These are phyloP conservation scores for Brachylomia viminalis DNA, from an alignment of 2,888 invertebrate species.

Conservation along the genomic window DNA sequence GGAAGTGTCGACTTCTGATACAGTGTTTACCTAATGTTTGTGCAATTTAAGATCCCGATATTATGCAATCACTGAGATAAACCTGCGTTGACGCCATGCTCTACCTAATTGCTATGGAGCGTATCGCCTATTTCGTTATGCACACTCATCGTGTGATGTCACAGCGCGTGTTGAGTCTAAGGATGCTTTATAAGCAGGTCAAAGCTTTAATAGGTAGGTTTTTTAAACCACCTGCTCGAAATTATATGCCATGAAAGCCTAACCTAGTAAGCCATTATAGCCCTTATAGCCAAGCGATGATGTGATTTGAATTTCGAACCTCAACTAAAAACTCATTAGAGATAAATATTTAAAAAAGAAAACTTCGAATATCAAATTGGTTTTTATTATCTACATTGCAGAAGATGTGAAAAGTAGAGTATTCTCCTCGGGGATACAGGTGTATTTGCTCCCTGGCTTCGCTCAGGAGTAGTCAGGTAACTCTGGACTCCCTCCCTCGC, in stretches of 20 bases:
- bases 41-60: constrained; percentile 33
- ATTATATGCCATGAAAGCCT: background rate
- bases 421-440: too few species aligned
- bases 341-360: too few species aligned
- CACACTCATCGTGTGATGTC: constrained; percentile 17
- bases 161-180: constrained; percentile 11
- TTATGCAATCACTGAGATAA: constrained; percentile 48
- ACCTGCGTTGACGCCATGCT: constrained; percentile 19
- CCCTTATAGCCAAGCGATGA: too few species aligned
- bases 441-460: too few species aligned
- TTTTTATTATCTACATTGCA: too few species aligned
- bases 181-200: constrained; percentile 9
- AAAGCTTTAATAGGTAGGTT: constrained; percentile 12
- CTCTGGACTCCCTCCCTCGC: too few species aligned
- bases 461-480: too few species aligned
- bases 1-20: constrained; percentile 5
- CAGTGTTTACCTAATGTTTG: constrained; percentile 24
- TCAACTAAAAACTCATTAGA: too few species aligned
- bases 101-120: constrained; percentile 36
- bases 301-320: too few species aligned
- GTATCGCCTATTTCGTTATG: constrained; percentile 33
- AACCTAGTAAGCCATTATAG: background rate
- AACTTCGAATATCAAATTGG: too few species aligned
- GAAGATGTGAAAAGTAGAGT: too few species aligned
- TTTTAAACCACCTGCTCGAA: constrained; percentile 1